phyloP scores from a whole-genome alignment of 2,888 invertebrate species.

The Pyralis farinalis region DNA sequence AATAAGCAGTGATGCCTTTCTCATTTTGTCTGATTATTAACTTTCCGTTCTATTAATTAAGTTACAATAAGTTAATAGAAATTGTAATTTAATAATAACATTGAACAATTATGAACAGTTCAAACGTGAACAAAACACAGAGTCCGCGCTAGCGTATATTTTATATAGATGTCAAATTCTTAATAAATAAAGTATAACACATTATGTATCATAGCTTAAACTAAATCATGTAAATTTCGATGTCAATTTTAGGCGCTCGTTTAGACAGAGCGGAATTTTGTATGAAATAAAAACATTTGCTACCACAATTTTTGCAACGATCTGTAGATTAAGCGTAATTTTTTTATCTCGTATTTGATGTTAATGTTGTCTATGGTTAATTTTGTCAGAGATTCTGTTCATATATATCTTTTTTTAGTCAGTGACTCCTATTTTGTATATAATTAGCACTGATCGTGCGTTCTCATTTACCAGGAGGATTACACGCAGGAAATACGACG shows the following conservation, averaged over 20 bases:
- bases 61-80: too few relatives aligned
- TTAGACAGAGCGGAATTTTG: slow-evolving; percentile 56
- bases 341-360: slow-evolving; percentile 62
- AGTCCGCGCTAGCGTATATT: slow-evolving; percentile 46
- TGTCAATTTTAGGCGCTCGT: slow-evolving; percentile 74
- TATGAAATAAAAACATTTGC: slow-evolving; percentile 55
- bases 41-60: too few relatives aligned
- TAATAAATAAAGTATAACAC: slow-evolving; percentile 45
- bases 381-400: slow-evolving; percentile 39
- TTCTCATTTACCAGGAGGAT: not conserved
- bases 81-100: too few relatives aligned
- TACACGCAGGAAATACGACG: too few relatives aligned
- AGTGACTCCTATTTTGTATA: slow-evolving; percentile 21
- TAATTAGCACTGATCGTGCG: slow-evolving; percentile 8
- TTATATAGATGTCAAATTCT: slow-evolving; percentile 75
- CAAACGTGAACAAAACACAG: slow-evolving; percentile 11
- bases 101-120: slow-evolving; percentile 6
- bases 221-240: slow-evolving; percentile 71
- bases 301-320: slow-evolving; percentile 72
- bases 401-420: slow-evolving; percentile 23
- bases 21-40: too few relatives aligned
- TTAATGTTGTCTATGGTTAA: slow-evolving; percentile 52
- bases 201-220: slow-evolving; percentile 72
- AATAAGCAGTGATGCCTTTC: too few relatives aligned
- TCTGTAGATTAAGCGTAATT: slow-evolving; percentile 46